Percentiles rank a stretch among this genome's conserved stretches.
Evolutionary conservation across 2,888 invertebrate genomes (phyloP).

Genomic region (Nomada ruficornis): DNA sequence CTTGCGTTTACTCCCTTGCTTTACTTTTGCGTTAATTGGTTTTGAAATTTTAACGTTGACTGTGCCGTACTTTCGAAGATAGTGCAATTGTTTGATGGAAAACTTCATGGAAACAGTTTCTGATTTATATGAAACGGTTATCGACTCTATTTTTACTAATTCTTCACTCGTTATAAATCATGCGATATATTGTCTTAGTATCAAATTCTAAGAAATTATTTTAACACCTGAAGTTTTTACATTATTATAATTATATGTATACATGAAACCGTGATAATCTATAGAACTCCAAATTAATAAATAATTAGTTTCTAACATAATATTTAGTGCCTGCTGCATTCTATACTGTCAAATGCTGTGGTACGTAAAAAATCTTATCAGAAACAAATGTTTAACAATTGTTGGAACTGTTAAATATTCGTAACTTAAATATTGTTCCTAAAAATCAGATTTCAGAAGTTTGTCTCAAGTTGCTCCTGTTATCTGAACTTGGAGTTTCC

Average conservation of each 20-base stretch:
- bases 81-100: neutral
- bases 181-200: neutral
- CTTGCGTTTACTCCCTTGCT: neutral
- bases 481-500: neutral
- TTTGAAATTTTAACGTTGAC: slow-evolving; percentile 16
- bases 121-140: slow-evolving; percentile 11
- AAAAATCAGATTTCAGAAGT: neutral
- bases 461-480: neutral
- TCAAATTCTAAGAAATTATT: too few species aligned
- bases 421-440: neutral
- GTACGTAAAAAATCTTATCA: too few species aligned
- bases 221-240: too few species aligned
- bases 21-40: slow-evolving; percentile 23
- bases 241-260: too few species aligned
- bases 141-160: slow-evolving; percentile 3
- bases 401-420: neutral
- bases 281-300: too few species aligned
- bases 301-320: too few species aligned
- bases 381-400: too few species aligned
- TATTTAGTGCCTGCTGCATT: too few species aligned
- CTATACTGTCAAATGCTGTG: too few species aligned
- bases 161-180: neutral
- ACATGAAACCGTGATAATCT: too few species aligned
- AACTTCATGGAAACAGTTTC: slow-evolving; percentile 20
- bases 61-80: neutral